Base-by-base conservation (phyloP, 2,113 vertebrate genomes). In the Monarcha castaneiventris region DNA sequence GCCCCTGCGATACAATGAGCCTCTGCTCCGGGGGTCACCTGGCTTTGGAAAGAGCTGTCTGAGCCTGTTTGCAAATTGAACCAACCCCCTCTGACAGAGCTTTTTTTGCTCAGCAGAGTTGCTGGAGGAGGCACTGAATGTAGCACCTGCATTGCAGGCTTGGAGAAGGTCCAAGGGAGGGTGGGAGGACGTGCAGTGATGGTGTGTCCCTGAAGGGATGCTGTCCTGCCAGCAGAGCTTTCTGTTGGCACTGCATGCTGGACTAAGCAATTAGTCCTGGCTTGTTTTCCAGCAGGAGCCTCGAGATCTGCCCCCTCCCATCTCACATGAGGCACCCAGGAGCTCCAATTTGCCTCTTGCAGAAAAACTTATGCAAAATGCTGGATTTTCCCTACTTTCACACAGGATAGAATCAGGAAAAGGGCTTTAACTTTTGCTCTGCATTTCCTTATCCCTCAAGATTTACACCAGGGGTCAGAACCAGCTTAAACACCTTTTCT, bases 71-170 rank as follows among this genome's bases (percentile, higher is more conserved):
- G 94, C 93, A 96, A 62, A 96, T 80, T 41, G 55, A 91, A 43
- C 88, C 82, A 58, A 9, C 41, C 63, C 74, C 56, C 66, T 92
- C 76, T 6, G 33, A 61, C 84, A 44, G 89, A 79, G 93, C 52
- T 68, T 68, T 94, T 37, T 76, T 44, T 2, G 23, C 86, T 91
- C 93, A 21, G 90, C 82, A 80, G 51, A 93, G 91, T 15, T 27
- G 62, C 89, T 89, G 93, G 87, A 95, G 88, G 84, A 95, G 84
- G 35, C 69, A 21, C 43, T 16, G 93, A 67, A 48, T 7, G 84
- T 63, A 77, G 83, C 94, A 96, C 96, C 96, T 97, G 96, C 96
- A 97, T 96, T 97, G 96, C 96, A 97, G 95, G 51, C 91, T 96
- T 96, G 96, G 96, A 96, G 62, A 35, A 76, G 78, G 82, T 96